Conservation (phyloP, 2,888 invertebrate genomes). For the Endotricha flammealis region DNA sequence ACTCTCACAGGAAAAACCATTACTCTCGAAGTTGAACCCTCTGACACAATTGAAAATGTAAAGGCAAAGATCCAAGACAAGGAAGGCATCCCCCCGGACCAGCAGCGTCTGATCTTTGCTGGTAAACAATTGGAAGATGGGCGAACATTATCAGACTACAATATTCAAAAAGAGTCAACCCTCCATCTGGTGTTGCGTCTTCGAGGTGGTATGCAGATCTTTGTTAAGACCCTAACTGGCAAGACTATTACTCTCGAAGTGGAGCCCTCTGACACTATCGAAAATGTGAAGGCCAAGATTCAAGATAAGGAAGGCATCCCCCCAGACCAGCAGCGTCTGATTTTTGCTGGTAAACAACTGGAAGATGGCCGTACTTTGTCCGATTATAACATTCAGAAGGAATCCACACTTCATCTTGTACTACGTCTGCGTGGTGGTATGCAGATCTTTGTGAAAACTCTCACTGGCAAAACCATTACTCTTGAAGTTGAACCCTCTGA, state of each 20-base stretch:
- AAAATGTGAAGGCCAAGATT: constrained; percentile 45
- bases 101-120: constrained; percentile 41
- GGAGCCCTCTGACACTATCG: constrained; percentile 40
- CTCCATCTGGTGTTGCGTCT: constrained; percentile 39
- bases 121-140: constrained; percentile 45
- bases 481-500: constrained; percentile 34
- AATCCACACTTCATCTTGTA: constrained; percentile 31
- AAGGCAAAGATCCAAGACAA: constrained; percentile 46
- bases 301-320: constrained; percentile 48
- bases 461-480: constrained; percentile 38
- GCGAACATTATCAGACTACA: constrained; percentile 41
- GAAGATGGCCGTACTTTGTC: constrained; percentile 45
- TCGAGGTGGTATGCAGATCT: constrained; percentile 44
- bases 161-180: constrained; percentile 44
- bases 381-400: constrained; percentile 42
- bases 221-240: constrained; percentile 42
- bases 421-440: constrained; percentile 33
- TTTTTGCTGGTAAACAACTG: constrained; percentile 43
- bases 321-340: constrained; percentile 43
- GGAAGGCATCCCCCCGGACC: constrained; percentile 44
- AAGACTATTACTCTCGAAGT: constrained; percentile 43
- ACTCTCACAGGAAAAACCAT: constrained; percentile 44
- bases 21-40: constrained; percentile 40
- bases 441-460: constrained; percentile 38
- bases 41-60: constrained; percentile 43